phyloP scores from a whole-genome alignment of 2,797 vertebrate species.

The Cirrhinus molitorella region DNA sequence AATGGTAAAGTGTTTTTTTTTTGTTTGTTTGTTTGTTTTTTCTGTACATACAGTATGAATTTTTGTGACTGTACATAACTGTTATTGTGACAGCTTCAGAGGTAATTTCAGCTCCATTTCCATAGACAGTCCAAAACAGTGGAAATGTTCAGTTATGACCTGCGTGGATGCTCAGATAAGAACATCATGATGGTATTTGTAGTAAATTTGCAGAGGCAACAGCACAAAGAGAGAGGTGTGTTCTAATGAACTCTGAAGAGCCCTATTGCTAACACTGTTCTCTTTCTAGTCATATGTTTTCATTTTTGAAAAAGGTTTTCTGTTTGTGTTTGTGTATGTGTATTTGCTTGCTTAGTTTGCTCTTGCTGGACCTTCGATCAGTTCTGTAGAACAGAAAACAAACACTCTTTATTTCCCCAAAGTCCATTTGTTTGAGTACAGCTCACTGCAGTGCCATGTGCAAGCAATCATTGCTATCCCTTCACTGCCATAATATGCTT shows the following conservation, averaged over 20 bases:
- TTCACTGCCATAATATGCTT: constrained; percentile 2
- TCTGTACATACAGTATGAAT: neutral
- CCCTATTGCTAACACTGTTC: neutral
- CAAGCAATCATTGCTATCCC: neutral
- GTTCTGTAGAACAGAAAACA: constrained; percentile 34
- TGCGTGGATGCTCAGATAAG: neutral
- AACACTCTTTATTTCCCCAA: constrained; percentile 35
- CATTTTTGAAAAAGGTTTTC: constrained; percentile 17
- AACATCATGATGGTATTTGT: neutral
- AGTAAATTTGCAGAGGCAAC: neutral
- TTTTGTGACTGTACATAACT: too few relatives aligned
- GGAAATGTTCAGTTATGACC: neutral
- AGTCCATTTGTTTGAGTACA: constrained; percentile 26
- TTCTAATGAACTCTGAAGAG: constrained; percentile 27
- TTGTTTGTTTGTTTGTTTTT: too few relatives aligned
- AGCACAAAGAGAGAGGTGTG: neutral
- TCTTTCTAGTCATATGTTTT: neutral
- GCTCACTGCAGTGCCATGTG: neutral
- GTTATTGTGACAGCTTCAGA: neutral
- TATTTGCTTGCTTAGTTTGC: constrained; percentile 22
- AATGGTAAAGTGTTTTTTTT: neutral
- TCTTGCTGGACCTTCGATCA: constrained; percentile 16
- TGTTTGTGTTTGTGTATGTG: neutral
- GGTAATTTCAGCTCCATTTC: neutral
- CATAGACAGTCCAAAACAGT: neutral